phyloP scores from a whole-genome alignment of 2,797 vertebrate genomes.

The Phataginus tetradactyla region DNA sequence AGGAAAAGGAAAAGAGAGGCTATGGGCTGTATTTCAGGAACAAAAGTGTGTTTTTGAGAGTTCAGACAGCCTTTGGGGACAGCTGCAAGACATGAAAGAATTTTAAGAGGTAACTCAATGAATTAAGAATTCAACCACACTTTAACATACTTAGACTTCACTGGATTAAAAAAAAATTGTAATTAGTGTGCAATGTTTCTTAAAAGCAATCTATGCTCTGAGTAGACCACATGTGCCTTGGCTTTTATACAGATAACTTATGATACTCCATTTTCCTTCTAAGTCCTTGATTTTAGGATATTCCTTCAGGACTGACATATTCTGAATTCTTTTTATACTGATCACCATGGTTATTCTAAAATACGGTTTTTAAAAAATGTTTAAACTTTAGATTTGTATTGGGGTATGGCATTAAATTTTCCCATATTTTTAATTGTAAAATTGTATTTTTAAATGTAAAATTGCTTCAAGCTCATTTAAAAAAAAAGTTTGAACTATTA shows the following conservation, averaged over 20 bases:
- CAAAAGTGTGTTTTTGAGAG: neutral
- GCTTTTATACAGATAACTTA: neutral
- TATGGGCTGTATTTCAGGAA: neutral
- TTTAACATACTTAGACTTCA: neutral
- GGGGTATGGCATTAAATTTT: neutral
- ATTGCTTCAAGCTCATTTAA: neutral
- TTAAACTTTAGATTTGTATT: conserved; percentile 20
- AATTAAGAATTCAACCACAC: neutral
- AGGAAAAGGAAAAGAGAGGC: neutral
- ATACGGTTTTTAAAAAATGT: neutral
- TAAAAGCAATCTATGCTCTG: neutral
- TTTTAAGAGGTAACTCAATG: neutral
- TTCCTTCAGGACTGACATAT: neutral
- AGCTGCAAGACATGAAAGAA: neutral
- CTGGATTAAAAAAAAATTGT: neutral
- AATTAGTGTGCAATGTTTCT: neutral
- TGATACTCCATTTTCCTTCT: neutral
- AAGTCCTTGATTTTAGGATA: neutral
- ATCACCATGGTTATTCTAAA: neutral
- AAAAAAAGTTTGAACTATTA: neutral
- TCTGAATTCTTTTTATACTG: neutral
- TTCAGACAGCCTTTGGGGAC: neutral
- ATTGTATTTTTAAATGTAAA: conserved; percentile 34
- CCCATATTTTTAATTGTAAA: neutral
- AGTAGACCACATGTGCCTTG: too few relatives aligned